Evolutionary conservation across 2,113 vertebrate genomes (phyloP).

Genomic region (Elaphurus davidianus): DNA sequence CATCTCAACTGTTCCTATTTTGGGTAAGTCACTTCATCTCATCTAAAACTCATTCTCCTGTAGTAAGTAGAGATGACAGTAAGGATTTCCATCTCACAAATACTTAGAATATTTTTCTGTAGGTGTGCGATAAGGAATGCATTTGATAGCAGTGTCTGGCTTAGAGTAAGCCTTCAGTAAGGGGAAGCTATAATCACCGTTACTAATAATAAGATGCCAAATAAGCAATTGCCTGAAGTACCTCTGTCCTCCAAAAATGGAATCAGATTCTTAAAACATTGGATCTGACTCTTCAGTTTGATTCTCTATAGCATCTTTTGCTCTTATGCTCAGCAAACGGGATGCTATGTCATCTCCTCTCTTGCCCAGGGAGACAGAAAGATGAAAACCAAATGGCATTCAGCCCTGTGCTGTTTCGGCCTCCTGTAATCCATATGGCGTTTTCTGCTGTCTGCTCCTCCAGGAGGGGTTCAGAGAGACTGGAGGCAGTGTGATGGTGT

Average conservation of each 20-base stretch:
- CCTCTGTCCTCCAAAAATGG: not conserved
- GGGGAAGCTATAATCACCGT: not conserved
- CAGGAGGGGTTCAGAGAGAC: not conserved
- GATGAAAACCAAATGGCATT: not conserved
- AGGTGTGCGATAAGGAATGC: not conserved
- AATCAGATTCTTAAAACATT: not conserved
- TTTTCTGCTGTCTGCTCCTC: not conserved
- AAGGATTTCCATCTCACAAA: not conserved
- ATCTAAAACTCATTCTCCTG: conserved; percentile 7
- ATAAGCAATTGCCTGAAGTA: not conserved
- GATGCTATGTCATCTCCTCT: not conserved
- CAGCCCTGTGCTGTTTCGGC: not conserved
- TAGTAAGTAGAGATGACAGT: not conserved
- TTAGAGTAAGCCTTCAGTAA: not conserved
- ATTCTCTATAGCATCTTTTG: not conserved
- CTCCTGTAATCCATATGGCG: not conserved
- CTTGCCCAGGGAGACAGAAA: not conserved
- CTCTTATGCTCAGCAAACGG: not conserved
- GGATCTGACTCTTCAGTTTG: not conserved
- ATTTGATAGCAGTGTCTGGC: not conserved
- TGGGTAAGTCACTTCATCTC: not conserved
- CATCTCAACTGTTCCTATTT: not conserved
- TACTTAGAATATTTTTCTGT: not conserved
- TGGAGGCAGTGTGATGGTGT: not conserved
- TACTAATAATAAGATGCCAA: not conserved